Evolutionary conservation across 2,888 invertebrate genomes (phyloP), one percentile per base, ranked within the genome.

Genomic region (Parthenolecanium corni): DNA sequence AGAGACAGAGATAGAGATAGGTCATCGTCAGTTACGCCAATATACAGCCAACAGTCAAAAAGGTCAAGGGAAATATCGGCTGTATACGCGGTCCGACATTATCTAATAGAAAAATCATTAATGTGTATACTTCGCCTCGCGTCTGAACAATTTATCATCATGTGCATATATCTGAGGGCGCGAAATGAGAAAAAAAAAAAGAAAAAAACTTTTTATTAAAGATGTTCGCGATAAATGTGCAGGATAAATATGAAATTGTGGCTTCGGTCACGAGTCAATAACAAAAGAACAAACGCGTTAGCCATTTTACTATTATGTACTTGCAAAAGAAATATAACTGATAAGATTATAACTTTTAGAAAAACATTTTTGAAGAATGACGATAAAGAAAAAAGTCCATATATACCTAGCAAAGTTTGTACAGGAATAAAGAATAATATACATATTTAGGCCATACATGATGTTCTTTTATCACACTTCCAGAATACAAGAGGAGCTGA

Each of bases 71-170:
- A 49, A 49, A 18, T 21, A 49, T 49, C 21, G 49, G 49, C 14
- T 49, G 49, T 49, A 49, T 18, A 18, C 16, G 9, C 31, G 31
- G 31, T 31, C 20, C 21, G 49, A 49, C 49, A 21, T 49, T 49
- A 49, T 49, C 49, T 49, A 49, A 49, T 49, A 21, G 20, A 21
- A 49, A 49, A 49, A 49, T 49, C 49, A 18, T 49, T 49, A 49
- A 49, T 49, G 49, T 49, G 49, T 49, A n/a, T n/a, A 49, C 49
- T 18, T 49, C 23, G 49, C 20, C 49, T 18, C 49, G 14, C 49
- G 18, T 14, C 18, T 12, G 5, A 49, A 21, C 23, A 49, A 49
- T 49, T 49, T 49, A 49, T 49, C 49, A 49, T 21, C 49, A 49
- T 21, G 49, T 49, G 23, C 14, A 46, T n/a, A 4, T 44, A 31